A percentile compares a stretch with the other conserved stretches of the same genome.
These are phyloP conservation scores for Tenthredo livida DNA, from an alignment of 2,888 invertebrate genomes.

Conservation along the genomic window DNA sequence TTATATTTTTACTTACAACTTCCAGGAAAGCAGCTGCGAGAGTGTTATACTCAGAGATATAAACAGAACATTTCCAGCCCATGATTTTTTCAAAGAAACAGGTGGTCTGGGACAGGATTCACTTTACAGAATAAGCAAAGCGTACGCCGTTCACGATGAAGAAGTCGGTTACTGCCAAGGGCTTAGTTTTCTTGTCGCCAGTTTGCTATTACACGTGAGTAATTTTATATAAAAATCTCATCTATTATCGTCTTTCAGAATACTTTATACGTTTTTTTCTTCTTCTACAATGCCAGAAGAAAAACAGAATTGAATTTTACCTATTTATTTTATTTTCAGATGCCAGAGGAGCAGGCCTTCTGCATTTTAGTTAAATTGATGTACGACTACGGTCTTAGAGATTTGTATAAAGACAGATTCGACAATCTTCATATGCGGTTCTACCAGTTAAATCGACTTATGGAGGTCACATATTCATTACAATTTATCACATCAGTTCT, in stretches of 20 bases:
- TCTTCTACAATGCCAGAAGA: not conserved
- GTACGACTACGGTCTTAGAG: constrained; percentile 96
- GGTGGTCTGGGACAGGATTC: constrained; percentile 98
- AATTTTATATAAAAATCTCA: not conserved
- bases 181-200: constrained; percentile 97
- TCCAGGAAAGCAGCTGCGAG: constrained; percentile 95
- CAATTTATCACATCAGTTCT: constrained; percentile 8
- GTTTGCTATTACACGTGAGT: constrained; percentile 95
- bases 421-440: constrained; percentile 96
- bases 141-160: constrained; percentile 97
- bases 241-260: not conserved
- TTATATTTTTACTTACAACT: constrained; percentile 4
- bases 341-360: constrained; percentile 99
- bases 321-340: constrained; percentile 81
- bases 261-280: too few relatives aligned
- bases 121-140: constrained; percentile 96
- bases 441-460: constrained; percentile 95
- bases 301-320: constrained; percentile 40
- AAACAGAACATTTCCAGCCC: constrained; percentile 98
- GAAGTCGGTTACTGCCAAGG: constrained; percentile 99
- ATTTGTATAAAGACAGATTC: constrained; percentile 98
- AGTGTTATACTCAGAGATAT: constrained; percentile 97
- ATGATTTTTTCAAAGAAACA: constrained; percentile 97
- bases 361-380: constrained; percentile 97
- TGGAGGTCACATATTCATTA: constrained; percentile 83